Base-by-base conservation (phyloP, 2,797 vertebrate genomes). In the Okamejei kenojei region DNA sequence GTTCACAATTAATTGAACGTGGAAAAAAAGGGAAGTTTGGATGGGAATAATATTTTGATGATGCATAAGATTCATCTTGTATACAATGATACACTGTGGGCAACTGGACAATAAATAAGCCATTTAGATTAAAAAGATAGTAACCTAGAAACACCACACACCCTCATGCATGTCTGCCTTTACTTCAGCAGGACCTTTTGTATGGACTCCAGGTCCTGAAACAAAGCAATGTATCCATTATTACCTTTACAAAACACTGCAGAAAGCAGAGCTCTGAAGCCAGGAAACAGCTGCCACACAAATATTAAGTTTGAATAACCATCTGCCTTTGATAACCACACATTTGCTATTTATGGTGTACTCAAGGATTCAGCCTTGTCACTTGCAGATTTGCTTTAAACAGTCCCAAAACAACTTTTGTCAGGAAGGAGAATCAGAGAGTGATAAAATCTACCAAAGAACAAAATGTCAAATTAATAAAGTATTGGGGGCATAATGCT, bases 211-310 rank as follows among this genome's bases (percentile, higher is more conserved):
- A 65, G 29, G 15, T 68, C 32, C 93, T 11, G 93, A 94, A 94
- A 93, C 86, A 93, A 81, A 95, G 54, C 94, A 93, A 95, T 95
- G 94, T 94, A 90, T 95, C 94, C 94, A 91, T 94, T 63, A 88
- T 17, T 32, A 88, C n/a, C 63, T 88, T 88, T n/a, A 65, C 73
- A 74, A 58, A n/a, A 26, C 38, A 29, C 23, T 19, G 26, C 38
- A 73, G 65, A 35, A n/a, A 91, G 32, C 71, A 54, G 38, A 91
- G 19, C 86, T 38, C 7, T 10, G 17, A 71, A 90, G 32, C 65
- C 29, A 71, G 86, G 0, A 74, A 91, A 92, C 90, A 92, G 10
- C 35, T 76, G 38, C 38, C 38, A 92, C 38, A 92, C 90, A 29
- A 23, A 74, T 0, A 38, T 21, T 73, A 11, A 45, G 3, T 65